phyloP scores from a whole-genome alignment of 2,888 invertebrate species.

The Zygaena filipendulae region DNA sequence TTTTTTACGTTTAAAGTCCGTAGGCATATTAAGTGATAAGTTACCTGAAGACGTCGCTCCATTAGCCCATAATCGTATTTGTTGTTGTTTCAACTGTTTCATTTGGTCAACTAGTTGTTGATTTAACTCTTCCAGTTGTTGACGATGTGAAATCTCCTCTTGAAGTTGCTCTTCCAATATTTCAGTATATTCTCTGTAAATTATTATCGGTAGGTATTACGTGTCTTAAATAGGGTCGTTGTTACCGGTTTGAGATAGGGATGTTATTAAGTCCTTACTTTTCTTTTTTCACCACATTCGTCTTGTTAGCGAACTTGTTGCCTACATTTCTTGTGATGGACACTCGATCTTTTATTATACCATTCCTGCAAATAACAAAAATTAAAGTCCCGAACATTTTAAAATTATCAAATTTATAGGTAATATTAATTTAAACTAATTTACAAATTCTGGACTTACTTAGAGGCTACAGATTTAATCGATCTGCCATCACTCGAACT shows the following conservation, averaged over 20 bases:
- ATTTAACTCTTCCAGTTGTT: slow-evolving; percentile 71
- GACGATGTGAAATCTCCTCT: slow-evolving; percentile 70
- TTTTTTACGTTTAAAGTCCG: no score
- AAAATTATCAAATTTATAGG: no score
- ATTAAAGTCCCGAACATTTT: no score
- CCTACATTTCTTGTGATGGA: slow-evolving; percentile 29
- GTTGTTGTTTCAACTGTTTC: slow-evolving; percentile 60
- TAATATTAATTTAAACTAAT: no score
- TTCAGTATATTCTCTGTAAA: slow-evolving; percentile 42
- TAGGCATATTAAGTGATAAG: no score
- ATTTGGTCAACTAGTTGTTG: slow-evolving; percentile 70
- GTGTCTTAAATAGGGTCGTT: no score
- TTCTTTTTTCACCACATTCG: slow-evolving; percentile 39
- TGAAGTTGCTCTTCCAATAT: slow-evolving; percentile 68
- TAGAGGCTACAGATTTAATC: slow-evolving; percentile 29
- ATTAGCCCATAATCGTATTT: slow-evolving; percentile 46
- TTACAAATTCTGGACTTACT: no score
- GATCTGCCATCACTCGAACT: slow-evolving; percentile 38
- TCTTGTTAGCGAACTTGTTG: slow-evolving; percentile 33
- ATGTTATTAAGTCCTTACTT: slow-evolving; percentile 33
- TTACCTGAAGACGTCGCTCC: slow-evolving; percentile 41
- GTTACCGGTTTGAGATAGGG: no score
- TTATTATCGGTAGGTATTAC: no score
- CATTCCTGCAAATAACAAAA: slow-evolving; percentile 34
- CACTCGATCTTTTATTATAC: slow-evolving; percentile 34